These are phyloP conservation scores for Calcarius lapponicus DNA, from an alignment of 2,797 vertebrate species.

Conservation along the genomic window DNA sequence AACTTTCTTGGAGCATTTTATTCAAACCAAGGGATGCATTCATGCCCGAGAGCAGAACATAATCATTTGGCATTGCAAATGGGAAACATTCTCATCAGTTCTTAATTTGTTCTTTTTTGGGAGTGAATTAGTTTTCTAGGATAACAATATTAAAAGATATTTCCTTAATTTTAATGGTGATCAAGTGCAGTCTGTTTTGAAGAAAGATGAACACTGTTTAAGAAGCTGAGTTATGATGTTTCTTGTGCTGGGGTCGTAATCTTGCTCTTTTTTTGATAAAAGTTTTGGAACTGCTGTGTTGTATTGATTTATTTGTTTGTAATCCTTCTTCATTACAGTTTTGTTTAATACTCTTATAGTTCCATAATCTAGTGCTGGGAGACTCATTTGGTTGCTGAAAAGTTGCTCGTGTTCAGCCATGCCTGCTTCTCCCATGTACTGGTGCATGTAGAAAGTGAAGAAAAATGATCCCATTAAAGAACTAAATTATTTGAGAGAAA, in stretches of 20 bases:
- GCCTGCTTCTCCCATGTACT: background rate
- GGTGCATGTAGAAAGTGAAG: background rate
- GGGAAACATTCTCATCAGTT: background rate
- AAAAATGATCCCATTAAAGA: background rate
- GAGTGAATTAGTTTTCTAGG: background rate
- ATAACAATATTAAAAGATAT: background rate
- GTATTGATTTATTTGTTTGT: background rate
- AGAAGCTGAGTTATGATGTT: background rate
- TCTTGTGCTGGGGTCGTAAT: background rate
- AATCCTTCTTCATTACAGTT: background rate
- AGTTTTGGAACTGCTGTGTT: background rate
- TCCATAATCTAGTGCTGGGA: background rate
- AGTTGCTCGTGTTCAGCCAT: background rate
- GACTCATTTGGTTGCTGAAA: background rate
- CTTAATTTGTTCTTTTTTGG: background rate
- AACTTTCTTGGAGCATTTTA: background rate
- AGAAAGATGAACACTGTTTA: background rate
- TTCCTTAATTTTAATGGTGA: background rate
- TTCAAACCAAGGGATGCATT: background rate
- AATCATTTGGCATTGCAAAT: background rate
- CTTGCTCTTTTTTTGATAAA: background rate
- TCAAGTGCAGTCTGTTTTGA: background rate
- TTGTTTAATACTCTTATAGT: background rate
- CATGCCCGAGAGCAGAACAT: background rate
- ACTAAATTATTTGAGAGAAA: background rate